Base-by-base conservation (phyloP, 1,140 invertebrate species). In the Mya arenaria region DNA sequence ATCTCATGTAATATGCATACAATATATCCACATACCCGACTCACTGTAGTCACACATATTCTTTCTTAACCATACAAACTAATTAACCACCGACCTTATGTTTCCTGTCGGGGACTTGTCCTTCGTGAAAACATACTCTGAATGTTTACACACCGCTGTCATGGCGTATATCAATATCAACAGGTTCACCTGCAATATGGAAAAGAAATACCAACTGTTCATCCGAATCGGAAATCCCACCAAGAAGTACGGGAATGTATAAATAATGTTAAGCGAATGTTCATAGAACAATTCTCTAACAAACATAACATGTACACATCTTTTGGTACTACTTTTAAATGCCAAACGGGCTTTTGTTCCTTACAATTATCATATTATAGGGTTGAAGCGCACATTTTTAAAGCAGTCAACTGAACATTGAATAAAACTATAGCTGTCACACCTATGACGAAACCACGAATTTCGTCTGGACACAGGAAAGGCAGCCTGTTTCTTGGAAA, bases 161-260 rank as follows among this genome's bases (percentile, higher is more conserved):
- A 97, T 96, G 36, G 97, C 96, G 95, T 98, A 96, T 75, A 95
- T 94, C 83, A 98, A 94, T 90, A 97, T 97, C 74, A 97, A 94
- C 90, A 96, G 94, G 93, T 98, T 98, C 15, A 96, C 95, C 96
- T 97, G 93, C 23, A 84, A 78, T 93, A 23, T 71, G 62, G 78
- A 8, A 78, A 36, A 17, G 34, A 69, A 3, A 68, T 56, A 52
- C 48, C 1, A n/a, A 10, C 10, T 44, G 19, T 23, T 2, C 25
- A 23, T 52, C 25, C 25, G 19, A 52, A 23, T n/a, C n/a, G n/a
- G n/a, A n/a, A n/a, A n/a, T n/a, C n/a, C n/a, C n/a, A n/a, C n/a
- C n/a, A n/a, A n/a, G n/a, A n/a, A n/a, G n/a, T n/a, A n/a, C n/a
- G n/a, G n/a, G n/a, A n/a, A n/a, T n/a, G n/a, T n/a, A n/a, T n/a